These are phyloP conservation scores for Thamnophis sirtalis DNA, from an alignment of 2,113 vertebrate species.

Conservation along the genomic window DNA sequence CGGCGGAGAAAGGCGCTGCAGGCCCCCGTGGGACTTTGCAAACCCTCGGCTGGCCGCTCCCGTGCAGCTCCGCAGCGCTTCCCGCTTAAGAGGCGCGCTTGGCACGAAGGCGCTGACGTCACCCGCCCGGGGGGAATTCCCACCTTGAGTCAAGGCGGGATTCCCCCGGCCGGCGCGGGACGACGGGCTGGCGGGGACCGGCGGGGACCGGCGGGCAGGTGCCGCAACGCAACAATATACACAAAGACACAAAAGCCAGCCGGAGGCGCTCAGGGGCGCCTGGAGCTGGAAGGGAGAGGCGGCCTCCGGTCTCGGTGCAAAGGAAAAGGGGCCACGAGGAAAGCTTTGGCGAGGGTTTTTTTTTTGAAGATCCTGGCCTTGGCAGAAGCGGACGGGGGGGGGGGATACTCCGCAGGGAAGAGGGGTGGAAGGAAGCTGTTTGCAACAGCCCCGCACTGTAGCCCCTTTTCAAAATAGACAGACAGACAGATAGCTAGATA, in stretches of 20 bases:
- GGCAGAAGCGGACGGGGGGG: background rate
- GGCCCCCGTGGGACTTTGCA: too few relatives aligned
- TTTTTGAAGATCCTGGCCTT: background rate
- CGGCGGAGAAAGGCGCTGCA: background rate
- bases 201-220: background rate
- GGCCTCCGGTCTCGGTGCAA: background rate
- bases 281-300: background rate
- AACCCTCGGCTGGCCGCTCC: background rate
- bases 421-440: background rate
- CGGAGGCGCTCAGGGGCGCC: background rate
- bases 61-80: background rate
- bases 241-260: background rate
- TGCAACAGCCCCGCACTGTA: background rate
- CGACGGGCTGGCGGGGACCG: background rate
- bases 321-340: background rate
- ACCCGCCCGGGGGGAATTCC: background rate
- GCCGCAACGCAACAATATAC: accelerated
- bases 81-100: background rate
- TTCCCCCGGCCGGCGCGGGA: background rate
- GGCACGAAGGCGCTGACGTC: background rate
- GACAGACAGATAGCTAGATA: too few relatives aligned
- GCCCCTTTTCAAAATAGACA: background rate
- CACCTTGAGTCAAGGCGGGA: background rate
- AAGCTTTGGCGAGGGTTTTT: background rate
- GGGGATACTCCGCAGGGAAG: background rate